Evolutionary conservation across 2,113 vertebrate species (phyloP).

Genomic region (Piaya cayana): DNA sequence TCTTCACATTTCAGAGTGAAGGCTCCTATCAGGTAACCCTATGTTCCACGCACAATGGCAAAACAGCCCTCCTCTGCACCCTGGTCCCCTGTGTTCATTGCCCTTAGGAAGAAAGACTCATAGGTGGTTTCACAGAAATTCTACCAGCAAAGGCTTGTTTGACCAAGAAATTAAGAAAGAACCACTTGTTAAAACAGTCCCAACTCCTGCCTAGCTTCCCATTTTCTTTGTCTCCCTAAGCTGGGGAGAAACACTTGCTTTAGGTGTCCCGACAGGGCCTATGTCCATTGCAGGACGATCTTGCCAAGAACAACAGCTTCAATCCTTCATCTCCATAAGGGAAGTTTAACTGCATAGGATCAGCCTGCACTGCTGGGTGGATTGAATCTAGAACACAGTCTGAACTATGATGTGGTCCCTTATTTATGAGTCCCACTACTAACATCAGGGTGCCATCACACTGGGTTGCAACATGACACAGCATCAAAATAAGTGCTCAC

Average conservation of each 20-base stretch:
- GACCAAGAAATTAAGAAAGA: not conserved
- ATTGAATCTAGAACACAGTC: not conserved
- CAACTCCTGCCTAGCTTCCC: rapidly evolving
- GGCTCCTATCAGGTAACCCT: not conserved
- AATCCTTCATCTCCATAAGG: not conserved
- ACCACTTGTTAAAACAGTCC: not conserved
- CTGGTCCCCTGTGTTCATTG: not conserved
- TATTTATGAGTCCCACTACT: not conserved
- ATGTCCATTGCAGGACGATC: not conserved
- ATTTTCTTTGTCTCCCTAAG: not conserved
- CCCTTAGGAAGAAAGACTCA: not conserved
- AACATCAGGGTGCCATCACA: not conserved
- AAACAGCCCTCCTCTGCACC: not conserved
- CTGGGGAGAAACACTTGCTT: not conserved
- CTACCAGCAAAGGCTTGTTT: not conserved
- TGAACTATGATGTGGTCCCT: not conserved
- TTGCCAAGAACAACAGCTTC: not conserved
- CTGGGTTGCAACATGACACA: not conserved
- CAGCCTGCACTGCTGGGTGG: not conserved
- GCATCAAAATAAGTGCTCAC: not conserved
- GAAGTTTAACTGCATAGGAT: not conserved
- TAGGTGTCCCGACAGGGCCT: not conserved
- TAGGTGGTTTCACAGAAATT: not conserved
- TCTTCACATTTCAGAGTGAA: not conserved
- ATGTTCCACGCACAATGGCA: not conserved